A percentile compares a stretch with the other conserved stretches of the same genome.
Evolutionary conservation across 2,888 invertebrate species (phyloP).

Genomic region (Rhyacophila evoluta): DNA sequence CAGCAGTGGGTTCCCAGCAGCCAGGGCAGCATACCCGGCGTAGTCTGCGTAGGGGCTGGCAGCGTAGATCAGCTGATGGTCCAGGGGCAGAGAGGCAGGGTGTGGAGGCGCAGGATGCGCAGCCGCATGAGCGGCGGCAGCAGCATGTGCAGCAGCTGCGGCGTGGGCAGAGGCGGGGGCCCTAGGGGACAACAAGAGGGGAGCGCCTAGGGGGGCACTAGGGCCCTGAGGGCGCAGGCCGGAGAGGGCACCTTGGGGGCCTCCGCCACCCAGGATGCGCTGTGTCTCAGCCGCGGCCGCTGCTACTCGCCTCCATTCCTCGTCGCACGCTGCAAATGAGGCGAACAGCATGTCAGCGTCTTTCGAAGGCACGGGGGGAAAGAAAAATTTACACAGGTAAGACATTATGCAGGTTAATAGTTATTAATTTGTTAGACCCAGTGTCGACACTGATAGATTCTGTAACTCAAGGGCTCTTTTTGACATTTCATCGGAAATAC

Average conservation of each 20-base stretch:
- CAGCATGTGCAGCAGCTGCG: conserved; percentile 68
- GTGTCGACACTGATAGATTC: neutral
- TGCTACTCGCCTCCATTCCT: conserved; percentile 87
- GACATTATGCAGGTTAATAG: conserved; percentile 27
- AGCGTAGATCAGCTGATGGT: conserved; percentile 89
- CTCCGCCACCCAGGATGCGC: conserved; percentile 75
- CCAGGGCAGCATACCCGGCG: conserved; percentile 89
- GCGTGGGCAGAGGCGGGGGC: conserved; percentile 69
- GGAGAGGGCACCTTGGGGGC: conserved; percentile 68
- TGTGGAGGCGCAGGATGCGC: conserved; percentile 65
- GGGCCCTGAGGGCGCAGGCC: conserved; percentile 74
- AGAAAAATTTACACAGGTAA: conserved; percentile 33
- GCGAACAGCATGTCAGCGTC: conserved; percentile 36
- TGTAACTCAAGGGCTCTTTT: no score
- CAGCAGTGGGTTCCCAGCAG: conserved; percentile 82
- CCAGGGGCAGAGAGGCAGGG: conserved; percentile 74
- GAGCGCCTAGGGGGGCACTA: conserved; percentile 88
- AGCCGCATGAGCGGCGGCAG: conserved; percentile 68
- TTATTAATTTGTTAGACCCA: neutral
- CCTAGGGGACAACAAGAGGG: conserved; percentile 91
- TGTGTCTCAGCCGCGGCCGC: conserved; percentile 84
- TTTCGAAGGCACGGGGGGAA: conserved; percentile 27
- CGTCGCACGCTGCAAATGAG: conserved; percentile 78
- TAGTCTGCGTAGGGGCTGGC: conserved; percentile 85
- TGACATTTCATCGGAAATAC: no score